Evolutionary conservation across 2,113 vertebrate genomes (phyloP).

Genomic region (Pangasianodon gigas): DNA sequence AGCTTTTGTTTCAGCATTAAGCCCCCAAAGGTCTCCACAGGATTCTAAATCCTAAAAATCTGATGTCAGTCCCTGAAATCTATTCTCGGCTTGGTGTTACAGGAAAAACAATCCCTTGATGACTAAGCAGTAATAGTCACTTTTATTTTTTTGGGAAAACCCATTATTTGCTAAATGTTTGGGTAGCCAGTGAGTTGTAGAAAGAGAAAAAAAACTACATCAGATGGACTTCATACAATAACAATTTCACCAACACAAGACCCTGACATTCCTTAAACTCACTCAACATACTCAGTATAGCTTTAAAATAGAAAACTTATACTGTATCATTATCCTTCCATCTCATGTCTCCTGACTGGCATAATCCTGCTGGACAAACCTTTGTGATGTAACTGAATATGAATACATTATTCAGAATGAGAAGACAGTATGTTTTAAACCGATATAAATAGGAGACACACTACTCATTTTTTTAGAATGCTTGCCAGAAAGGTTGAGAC

Average conservation of each 20-base stretch:
- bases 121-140: background rate
- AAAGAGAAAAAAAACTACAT: background rate
- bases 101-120: background rate
- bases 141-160: background rate
- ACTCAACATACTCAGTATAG: background rate
- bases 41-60: background rate
- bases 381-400: background rate
- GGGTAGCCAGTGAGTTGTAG: background rate
- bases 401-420: background rate
- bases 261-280: background rate
- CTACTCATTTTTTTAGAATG: background rate
- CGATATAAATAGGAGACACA: background rate
- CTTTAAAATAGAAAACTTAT: background rate
- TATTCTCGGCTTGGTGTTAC: background rate
- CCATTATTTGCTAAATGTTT: slow-evolving; percentile 9
- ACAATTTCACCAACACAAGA: background rate
- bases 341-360: no score
- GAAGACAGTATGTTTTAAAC: background rate
- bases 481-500: background rate
- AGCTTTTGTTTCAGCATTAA: slow-evolving; percentile 19
- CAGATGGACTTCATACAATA: background rate
- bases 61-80: slow-evolving; percentile 16
- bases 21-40: slow-evolving; percentile 7
- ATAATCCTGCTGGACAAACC: background rate
- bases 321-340: background rate